Evolutionary conservation across 2,888 invertebrate genomes (phyloP).

Genomic region (Macaria liturata): DNA sequence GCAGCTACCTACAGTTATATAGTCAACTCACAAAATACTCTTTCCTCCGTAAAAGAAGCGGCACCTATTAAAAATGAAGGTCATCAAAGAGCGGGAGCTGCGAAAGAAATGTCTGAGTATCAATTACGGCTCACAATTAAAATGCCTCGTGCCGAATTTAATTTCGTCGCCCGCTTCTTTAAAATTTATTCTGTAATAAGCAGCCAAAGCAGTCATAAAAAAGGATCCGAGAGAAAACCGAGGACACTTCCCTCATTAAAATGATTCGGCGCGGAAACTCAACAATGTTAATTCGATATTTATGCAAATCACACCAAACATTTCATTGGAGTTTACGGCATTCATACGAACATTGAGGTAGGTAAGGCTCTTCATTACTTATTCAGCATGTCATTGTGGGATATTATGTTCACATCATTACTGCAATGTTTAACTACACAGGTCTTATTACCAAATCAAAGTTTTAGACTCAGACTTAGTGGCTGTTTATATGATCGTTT

Average conservation of each 20-base stretch:
- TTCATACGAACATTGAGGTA: constrained; percentile 27
- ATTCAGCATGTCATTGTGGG: neutral
- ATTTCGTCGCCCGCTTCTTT: constrained; percentile 48
- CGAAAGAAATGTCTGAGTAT: constrained; percentile 38
- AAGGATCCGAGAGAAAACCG: constrained; percentile 50
- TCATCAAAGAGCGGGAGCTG: constrained; percentile 13
- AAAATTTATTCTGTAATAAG: constrained; percentile 54
- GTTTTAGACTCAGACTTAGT: no score
- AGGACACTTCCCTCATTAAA: constrained; percentile 53
- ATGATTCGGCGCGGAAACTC: constrained; percentile 55
- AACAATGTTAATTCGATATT: constrained; percentile 63
- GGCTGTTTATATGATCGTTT: no score
- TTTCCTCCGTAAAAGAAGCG: neutral
- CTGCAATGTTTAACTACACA: no score
- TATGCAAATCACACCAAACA: constrained; percentile 56
- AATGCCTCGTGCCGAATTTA: constrained; percentile 45
- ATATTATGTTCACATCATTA: no score
- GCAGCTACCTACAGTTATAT: no score
- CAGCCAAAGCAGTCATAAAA: constrained; percentile 51
- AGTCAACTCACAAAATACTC: no score
- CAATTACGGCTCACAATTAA: constrained; percentile 46
- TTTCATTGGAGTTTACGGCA: constrained; percentile 52
- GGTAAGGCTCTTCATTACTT: neutral
- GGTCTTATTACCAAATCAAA: no score
- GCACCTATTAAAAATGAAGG: constrained; percentile 6